phyloP scores from a whole-genome alignment of 2,888 invertebrate genomes.

The Chalcis sispes region DNA sequence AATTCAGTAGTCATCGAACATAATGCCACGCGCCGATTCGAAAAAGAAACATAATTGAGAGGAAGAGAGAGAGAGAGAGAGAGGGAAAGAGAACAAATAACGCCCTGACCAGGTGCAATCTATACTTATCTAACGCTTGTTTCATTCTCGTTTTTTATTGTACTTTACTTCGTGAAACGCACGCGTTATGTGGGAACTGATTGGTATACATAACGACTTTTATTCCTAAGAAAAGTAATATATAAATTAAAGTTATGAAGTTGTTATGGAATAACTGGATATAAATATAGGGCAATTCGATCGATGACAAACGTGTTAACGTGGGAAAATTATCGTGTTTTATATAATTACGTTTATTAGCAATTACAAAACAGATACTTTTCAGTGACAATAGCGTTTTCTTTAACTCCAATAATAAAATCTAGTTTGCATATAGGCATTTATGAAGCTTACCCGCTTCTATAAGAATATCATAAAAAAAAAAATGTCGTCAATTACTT shows the following conservation, averaged over 20 bases:
- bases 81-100: too few relatives aligned
- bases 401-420: background rate
- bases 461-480: too few relatives aligned
- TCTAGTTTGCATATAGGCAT: background rate
- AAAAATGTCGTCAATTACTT: too few relatives aligned
- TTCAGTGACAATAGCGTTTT: background rate
- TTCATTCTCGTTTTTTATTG: too few relatives aligned
- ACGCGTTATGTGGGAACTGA: background rate
- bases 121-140: too few relatives aligned
- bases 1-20: slow-evolving; percentile 2
- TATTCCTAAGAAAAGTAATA: background rate
- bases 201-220: background rate
- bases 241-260: slow-evolving; percentile 1
- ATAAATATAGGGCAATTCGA: background rate
- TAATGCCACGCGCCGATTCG: background rate
- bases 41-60: too few relatives aligned
- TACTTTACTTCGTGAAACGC: background rate
- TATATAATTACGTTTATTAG: background rate
- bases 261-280: background rate
- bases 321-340: background rate
- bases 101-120: too few relatives aligned
- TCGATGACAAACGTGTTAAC: background rate
- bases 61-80: too few relatives aligned
- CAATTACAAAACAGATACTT: background rate
- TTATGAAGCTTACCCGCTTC: too few relatives aligned